Evolutionary conservation across 2,888 invertebrate genomes (phyloP).

Genomic region (Leuctra nigra): DNA sequence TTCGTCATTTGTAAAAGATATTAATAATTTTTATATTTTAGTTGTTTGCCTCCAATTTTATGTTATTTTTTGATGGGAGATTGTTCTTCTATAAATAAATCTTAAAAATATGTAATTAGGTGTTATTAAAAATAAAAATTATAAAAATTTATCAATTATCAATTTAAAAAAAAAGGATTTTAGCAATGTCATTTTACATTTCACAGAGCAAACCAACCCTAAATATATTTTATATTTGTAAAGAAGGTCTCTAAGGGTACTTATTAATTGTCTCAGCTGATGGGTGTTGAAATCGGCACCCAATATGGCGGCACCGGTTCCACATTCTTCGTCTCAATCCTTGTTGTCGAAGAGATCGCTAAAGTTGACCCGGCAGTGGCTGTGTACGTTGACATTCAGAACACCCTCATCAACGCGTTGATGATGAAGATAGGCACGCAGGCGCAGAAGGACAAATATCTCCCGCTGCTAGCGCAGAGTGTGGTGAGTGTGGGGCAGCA

Average conservation of each 20-base stretch:
- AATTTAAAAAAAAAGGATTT: not conserved
- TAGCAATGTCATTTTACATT: too few relatives aligned
- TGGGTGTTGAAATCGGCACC: constrained; percentile 84
- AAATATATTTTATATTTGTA: not conserved
- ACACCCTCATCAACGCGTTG: constrained; percentile 84
- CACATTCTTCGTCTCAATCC: constrained; percentile 81
- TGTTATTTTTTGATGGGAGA: too few relatives aligned
- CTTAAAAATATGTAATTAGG: not conserved
- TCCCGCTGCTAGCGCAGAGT: constrained; percentile 75
- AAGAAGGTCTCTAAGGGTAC: not conserved
- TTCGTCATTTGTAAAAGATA: too few relatives aligned
- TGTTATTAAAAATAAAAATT: not conserved
- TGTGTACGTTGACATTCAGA: constrained; percentile 89
- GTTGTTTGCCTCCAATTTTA: too few relatives aligned
- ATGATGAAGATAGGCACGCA: constrained; percentile 75
- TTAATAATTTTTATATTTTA: too few relatives aligned
- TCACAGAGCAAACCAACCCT: not conserved
- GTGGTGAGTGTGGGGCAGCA: constrained; percentile 51
- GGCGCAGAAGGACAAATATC: constrained; percentile 86
- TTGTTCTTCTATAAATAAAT: too few relatives aligned
- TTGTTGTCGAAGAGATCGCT: constrained; percentile 89
- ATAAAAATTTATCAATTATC: not conserved
- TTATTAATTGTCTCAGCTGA: constrained; percentile 49
- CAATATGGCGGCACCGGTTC: constrained; percentile 87
- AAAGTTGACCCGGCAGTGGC: constrained; percentile 88